These are phyloP conservation scores for Suricata suricatta DNA, from an alignment of 2,113 vertebrate species.

Conservation along the genomic window DNA sequence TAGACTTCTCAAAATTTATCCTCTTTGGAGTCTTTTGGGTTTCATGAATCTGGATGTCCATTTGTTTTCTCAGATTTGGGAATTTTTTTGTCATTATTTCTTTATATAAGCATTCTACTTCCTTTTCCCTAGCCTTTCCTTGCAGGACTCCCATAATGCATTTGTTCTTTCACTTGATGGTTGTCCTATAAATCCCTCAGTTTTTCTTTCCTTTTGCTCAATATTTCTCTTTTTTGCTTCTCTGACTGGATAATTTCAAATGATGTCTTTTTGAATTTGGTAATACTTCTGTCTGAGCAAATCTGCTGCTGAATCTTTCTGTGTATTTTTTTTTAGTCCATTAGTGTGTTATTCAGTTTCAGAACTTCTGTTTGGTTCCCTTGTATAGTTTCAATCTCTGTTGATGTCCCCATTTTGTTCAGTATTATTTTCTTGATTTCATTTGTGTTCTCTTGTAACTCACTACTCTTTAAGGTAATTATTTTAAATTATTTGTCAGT, in stretches of 20 bases:
- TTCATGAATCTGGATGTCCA: not conserved
- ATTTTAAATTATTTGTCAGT: not conserved
- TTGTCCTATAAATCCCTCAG: not conserved
- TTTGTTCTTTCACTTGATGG: not conserved
- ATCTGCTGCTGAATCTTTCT: not conserved
- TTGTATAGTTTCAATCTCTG: not conserved
- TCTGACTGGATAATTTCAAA: not conserved
- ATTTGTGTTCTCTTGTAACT: not conserved
- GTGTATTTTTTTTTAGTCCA: not conserved
- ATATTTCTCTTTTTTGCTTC: not conserved
- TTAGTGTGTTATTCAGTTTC: not conserved
- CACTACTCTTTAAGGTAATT: not conserved
- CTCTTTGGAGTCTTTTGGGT: not conserved
- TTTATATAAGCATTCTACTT: not conserved
- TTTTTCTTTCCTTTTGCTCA: not conserved
- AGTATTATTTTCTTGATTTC: not conserved
- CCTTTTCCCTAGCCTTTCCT: not conserved
- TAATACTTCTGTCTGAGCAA: not conserved
- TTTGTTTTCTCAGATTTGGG: not conserved
- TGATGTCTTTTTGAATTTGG: not conserved
- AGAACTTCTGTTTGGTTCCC: not conserved
- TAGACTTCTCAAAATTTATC: not conserved
- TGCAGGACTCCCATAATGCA: not conserved
- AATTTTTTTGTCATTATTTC: not conserved
- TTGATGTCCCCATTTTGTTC: not conserved